A percentile compares a stretch with the other conserved stretches of the same genome.
Evolutionary conservation across 2,797 vertebrate species (phyloP).

Genomic region (Oceanodroma leucorhoa): DNA sequence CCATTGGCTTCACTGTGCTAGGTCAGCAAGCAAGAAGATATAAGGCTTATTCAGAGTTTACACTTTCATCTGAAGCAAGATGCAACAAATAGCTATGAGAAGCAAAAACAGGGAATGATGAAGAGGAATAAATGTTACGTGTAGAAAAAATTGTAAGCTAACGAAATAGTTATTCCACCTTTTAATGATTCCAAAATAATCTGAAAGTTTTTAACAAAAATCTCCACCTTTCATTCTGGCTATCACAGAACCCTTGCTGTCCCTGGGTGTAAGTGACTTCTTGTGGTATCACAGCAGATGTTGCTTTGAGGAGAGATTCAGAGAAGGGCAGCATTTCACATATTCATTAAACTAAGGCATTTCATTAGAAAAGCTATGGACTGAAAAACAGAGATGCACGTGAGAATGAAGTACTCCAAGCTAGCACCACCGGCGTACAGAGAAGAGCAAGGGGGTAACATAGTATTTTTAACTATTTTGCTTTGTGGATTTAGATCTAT

Average conservation of each 20-base stretch:
- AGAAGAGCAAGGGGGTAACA: background rate
- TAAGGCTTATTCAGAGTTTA: background rate
- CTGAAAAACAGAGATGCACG: background rate
- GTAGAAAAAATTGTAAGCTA: background rate
- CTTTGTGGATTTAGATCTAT: background rate
- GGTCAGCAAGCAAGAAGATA: background rate
- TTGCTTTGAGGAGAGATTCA: background rate
- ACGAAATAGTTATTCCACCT: conserved; percentile 8
- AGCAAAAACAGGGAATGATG: background rate
- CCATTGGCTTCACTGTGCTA: background rate
- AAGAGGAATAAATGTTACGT: background rate
- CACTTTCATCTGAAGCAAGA: background rate
- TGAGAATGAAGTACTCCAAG: background rate
- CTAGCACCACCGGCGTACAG: background rate
- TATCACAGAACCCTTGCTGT: background rate
- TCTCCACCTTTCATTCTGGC: background rate
- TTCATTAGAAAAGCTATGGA: background rate
- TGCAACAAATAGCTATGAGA: background rate
- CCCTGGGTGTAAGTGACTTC: background rate
- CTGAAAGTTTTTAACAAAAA: conserved; percentile 16
- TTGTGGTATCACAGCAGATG: background rate
- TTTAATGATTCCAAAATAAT: conserved; percentile 8
- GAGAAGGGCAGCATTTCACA: background rate
- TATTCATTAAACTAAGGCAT: background rate
- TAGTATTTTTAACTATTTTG: background rate